Evolutionary conservation across 2,888 invertebrate species (phyloP), one percentile per base, ranked within the genome.

Genomic region (Chouioia cunea): DNA sequence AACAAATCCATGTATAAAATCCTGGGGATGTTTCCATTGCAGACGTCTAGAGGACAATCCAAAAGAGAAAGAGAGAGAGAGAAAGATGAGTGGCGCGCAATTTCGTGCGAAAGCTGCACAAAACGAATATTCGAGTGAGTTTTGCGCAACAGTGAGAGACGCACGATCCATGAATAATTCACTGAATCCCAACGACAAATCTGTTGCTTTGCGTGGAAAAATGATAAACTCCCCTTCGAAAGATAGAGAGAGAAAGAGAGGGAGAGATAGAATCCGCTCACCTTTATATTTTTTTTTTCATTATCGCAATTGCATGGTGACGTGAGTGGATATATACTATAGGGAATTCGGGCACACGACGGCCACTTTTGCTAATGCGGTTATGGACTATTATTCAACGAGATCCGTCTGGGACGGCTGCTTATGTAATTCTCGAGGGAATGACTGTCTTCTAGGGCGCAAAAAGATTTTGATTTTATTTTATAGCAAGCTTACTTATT

Each of bases 111-210:
- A 64, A 64, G 53, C 46, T 64, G 56, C 48, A 22, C 23, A 67
- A 56, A 23, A 14, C 15, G 16, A 44, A 56, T 50, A 56, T 65
- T 57, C 50, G 27, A 57, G 57, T 50, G n/a, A 50, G 22, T 58
- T 47, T 43, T 46, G 14, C 15, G 70, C 65, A 65, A 59, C 66
- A 63, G 66, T 66, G 27, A 60, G 23, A 14, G 58, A 56, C 59
- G 62, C 75, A n/a, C n/a, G n/a, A n/a, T n/a, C 73, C 72, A 78
- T 78, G 75, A 76, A 77, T 78, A 75, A 77, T 78, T 77, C 77
- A 78, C 74, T n/a, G n/a, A n/a, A n/a, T n/a, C 64, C 16, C 8
- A 6, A 12, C 52, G 58, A 48, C 50, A 71, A 76, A 77, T 77
- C 77, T 76, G 76, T 77, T 77, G 76, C 76, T 77, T 75, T 66